Base-by-base conservation (phyloP, 2,888 invertebrate genomes). In the Idaea biselata region DNA sequence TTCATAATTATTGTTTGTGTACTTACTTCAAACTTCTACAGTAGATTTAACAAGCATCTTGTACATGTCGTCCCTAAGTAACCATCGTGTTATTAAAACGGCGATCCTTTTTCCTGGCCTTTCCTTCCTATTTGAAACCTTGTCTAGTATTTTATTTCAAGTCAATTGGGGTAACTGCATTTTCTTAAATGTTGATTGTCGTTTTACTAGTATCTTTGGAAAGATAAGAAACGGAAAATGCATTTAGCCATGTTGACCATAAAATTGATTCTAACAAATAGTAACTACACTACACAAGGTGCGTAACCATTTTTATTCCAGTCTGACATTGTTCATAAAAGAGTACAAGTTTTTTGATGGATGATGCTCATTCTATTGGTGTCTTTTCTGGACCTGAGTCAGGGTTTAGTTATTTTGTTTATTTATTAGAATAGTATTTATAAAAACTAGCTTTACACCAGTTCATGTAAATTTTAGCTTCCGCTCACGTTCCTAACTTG, bases 401-500 rank as follows among this genome's bases (percentile, higher is more conserved):
- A 25, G 25, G 25, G 3, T 25, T 1, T 25, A 25, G 25, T 25
- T 25, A n/a, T 25, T 25, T 25, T 25, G 5, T 25, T 25, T 5
- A 25, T 25, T 25, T 25, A 25, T 25, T 25, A 25, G 25, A 25
- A 25, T 44, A 44, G 31, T 55, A 63, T 72, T 58, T 65, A 44
- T 14, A 6, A 44, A 44, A 44, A 44, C 44, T 14, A 44, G 44
- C 44, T 44, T 25, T 44, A 44, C 44, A 44, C 44, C 44, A 44
- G 44, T 5, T 44, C 44, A 11, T 44, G 44, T 44, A 44, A 66
- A 73, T 87, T 88, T 78, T 87, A 93, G 94, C 93, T 72, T 88
- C 93, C 63, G 91, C 93, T 56, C 93, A 94, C 69, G 91, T 93
- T 55, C 92, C 93, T 65, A 93, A 90, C 63, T 89, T 95, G 78